Conservation (phyloP, 1,140 invertebrate genomes). For the Lordiphosa mommai region DNA sequence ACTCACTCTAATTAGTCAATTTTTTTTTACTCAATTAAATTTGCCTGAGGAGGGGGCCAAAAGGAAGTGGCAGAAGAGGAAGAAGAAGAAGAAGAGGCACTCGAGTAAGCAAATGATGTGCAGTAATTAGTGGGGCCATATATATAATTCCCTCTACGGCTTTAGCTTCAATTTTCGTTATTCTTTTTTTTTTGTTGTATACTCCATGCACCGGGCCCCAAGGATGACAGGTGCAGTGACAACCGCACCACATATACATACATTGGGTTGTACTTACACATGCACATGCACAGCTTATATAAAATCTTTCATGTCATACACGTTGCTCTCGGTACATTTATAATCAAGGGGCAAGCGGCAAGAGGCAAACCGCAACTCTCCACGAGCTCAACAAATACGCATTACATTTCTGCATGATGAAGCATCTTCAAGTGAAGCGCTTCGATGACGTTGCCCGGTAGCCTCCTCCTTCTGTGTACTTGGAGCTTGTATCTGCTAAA, state of each 20-base stretch:
- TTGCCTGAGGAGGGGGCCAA: constrained; percentile 37
- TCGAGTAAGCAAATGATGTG: constrained; percentile 76
- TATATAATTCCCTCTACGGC: constrained; percentile 33
- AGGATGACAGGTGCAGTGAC: constrained; percentile 74
- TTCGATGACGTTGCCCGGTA: constrained; percentile 41
- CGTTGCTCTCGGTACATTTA: constrained; percentile 59
- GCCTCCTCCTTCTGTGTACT: constrained; percentile 31
- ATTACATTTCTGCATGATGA: constrained; percentile 49
- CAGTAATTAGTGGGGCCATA: constrained; percentile 64
- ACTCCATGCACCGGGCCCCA: constrained; percentile 44
- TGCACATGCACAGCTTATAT: constrained; percentile 18
- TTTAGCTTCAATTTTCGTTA: constrained; percentile 66
- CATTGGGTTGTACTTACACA: constrained; percentile 29
- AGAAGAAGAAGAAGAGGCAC: constrained; percentile 25
- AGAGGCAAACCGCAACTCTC: constrained; percentile 44
- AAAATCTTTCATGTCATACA: constrained; percentile 70
- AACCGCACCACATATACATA: constrained; percentile 22
- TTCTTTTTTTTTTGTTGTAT: constrained; percentile 23
- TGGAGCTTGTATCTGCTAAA: constrained; percentile 66
- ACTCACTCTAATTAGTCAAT: constrained; percentile 76
- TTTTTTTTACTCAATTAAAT: constrained; percentile 75
- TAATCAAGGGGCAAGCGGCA: constrained; percentile 47
- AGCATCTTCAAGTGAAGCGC: constrained; percentile 62
- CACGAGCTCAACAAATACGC: constrained; percentile 14
- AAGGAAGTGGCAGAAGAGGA: constrained; percentile 21